Evolutionary conservation across 2,113 vertebrate species (phyloP), one percentile per base, ranked within the genome.

Genomic region (Boleophthalmus pectinirostris): DNA sequence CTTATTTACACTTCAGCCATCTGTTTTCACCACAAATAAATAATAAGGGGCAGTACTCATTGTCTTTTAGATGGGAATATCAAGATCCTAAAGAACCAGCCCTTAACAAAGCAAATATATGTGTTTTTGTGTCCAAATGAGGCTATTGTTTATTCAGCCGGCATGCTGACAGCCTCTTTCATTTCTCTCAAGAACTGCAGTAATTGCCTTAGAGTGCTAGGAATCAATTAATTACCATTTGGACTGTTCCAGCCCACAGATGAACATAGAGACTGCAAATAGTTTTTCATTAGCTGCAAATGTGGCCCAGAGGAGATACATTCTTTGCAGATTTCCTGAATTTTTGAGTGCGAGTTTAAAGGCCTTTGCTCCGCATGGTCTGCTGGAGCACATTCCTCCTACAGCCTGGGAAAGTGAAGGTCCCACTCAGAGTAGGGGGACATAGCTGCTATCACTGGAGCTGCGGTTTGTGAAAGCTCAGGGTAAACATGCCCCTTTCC

Each of bases 151-250:
- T 90, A 91, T 85, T 84, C 82, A 89, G 80, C 25, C 25, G 77
- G 82, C 79, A 88, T 83, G 78, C 86, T 87, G 84, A 87, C 89
- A 87, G 70, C 80, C 73, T 56, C 70, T 82, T 87, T 87, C 69
- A 85, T 80, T 90, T 90, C 85, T 89, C 79, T 66, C 70, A 86
- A 92, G 90, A 89, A 92, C 85, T 84, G 82, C 73, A 82, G 82
- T 93, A 93, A 94, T 93, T 94, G 89, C 90, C 77, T 85, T 70
- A 83, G 78, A 88, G 85, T 82, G 74, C 85, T 82, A 88, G 87
- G 89, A 93, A 90, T 91, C 89, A 92, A 92, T 94, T 92, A 94
- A 94, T 94, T 93, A 91, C 85, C 82, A 85, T 91, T 85, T 90
- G 83, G 81, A 76, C 87, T 74, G 78, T 84, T 88, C 83, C 80